Evolutionary conservation across 1,140 invertebrate species (phyloP).

Genomic region (Drosophila pallidifrons): DNA sequence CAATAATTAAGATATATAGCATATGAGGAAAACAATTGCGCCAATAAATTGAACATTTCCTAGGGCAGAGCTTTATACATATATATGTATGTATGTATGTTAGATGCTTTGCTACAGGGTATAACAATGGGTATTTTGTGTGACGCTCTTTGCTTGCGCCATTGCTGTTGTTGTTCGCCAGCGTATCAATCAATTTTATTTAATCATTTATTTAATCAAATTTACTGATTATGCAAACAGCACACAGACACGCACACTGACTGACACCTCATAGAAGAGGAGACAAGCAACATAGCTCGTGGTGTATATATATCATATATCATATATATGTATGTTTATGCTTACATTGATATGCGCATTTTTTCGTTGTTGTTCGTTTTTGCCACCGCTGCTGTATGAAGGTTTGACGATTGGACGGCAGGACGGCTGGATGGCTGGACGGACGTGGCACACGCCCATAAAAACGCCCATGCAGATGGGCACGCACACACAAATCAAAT

Average conservation of each 20-base stretch:
- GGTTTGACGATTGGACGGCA: not conserved
- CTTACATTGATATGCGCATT: conserved; percentile 41
- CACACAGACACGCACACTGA: conserved; percentile 6
- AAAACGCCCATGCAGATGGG: conserved; percentile 38
- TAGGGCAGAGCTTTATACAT: too few relatives aligned
- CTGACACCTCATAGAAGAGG: conserved; percentile 3
- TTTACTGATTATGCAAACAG: conserved; percentile 69
- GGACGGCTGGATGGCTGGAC: not conserved
- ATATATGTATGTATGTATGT: too few relatives aligned
- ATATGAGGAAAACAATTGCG: too few relatives aligned
- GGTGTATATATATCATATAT: conserved; percentile 21
- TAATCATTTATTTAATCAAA: conserved; percentile 77
- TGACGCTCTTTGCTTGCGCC: not conserved
- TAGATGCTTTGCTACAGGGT: too few relatives aligned
- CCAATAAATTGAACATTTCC: too few relatives aligned
- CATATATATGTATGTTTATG: conserved; percentile 22
- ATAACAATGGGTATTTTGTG: not conserved
- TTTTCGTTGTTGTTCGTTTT: conserved; percentile 1
- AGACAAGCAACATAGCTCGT: not conserved
- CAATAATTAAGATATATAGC: too few relatives aligned
- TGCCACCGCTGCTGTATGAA: not conserved
- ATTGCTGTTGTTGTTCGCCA: not conserved
- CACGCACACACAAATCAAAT: conserved; percentile 54
- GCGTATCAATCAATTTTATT: conserved; percentile 70
- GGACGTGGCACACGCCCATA: conserved; percentile 24